Evolutionary conservation across 2,113 vertebrate genomes (phyloP), one percentile per base, ranked within the genome.

Genomic region (Chloebia gouldiae): DNA sequence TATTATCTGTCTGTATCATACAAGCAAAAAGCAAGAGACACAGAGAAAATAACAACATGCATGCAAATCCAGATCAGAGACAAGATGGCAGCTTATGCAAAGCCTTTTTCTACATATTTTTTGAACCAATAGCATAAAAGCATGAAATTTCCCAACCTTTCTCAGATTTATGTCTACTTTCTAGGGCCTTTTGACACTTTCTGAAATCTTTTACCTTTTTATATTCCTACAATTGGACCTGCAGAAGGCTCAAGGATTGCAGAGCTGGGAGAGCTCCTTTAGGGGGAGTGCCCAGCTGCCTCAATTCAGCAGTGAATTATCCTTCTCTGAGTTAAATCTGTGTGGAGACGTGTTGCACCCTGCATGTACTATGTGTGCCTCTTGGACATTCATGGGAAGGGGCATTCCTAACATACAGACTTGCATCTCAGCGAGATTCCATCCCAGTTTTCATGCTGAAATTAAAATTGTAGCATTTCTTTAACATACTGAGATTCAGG

Each of bases 341-440:
- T 2, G 1, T 4, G 21, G 42, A 37, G 37, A 15, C 0, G 0
- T 11, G 22, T 39, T 37, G 15, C 49, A 11, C 31, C 2, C 54
- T 33, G 30, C 13, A 0, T 3, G 1, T 20, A 2, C 24, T 3
- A 7, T 17, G 31, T 27, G 2, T 5, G 13, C 33, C 56, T 19
- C 4, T 6, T 27, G 16, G 15, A 50, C 15, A 4, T 40, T 77
- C 49, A 68, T 1, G 8, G 47, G 20, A 76, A 2, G 0, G 0
- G 53, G 45, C 14, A 9, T 64, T 49, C 40, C 59, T 37, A 11
- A 47, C 33, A 54, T 27, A 42, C n/a, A 70, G 39, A n/a, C 5
- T 61, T 61, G 59, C 19, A 19, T 39, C 37, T 39, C 20, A 13
- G 47, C 12, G 11, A 47, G 11, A 61, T 61, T 19, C 37, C 59